A percentile compares a stretch with the other conserved stretches of the same genome.
These are phyloP conservation scores for Phalanger gymnotis DNA, from an alignment of 2,797 vertebrate genomes.

Conservation along the genomic window DNA sequence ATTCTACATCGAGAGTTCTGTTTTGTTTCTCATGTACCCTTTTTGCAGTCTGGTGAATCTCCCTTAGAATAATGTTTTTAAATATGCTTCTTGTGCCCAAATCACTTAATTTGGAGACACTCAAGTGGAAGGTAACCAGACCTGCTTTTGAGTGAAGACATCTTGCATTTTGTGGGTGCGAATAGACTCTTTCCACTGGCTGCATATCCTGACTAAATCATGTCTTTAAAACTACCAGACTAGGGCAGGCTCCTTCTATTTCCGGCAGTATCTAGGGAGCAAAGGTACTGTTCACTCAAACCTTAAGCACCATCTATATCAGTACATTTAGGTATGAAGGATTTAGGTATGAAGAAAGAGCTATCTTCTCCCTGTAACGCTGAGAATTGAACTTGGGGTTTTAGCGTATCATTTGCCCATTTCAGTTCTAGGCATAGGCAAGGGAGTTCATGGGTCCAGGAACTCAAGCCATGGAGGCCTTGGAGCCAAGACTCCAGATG, in stretches of 20 bases:
- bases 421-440: background rate
- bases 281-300: background rate
- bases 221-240: background rate
- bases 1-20: background rate
- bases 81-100: background rate
- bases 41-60: background rate
- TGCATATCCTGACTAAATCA: background rate
- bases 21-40: background rate
- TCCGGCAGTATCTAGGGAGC: background rate
- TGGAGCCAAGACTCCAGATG: background rate
- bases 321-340: background rate
- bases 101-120: background rate
- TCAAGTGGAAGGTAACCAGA: background rate
- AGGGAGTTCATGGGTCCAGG: background rate
- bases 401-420: background rate
- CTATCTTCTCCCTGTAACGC: background rate
- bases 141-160: background rate
- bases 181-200: background rate
- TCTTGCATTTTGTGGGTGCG: background rate
- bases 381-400: background rate
- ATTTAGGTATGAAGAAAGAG: background rate
- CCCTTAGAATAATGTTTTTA: background rate
- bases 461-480: background rate
- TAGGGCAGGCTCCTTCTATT: background rate
- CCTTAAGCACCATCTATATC: background rate